phyloP scores from a whole-genome alignment of 2,113 vertebrate species.

The Tilapia sparmanii region DNA sequence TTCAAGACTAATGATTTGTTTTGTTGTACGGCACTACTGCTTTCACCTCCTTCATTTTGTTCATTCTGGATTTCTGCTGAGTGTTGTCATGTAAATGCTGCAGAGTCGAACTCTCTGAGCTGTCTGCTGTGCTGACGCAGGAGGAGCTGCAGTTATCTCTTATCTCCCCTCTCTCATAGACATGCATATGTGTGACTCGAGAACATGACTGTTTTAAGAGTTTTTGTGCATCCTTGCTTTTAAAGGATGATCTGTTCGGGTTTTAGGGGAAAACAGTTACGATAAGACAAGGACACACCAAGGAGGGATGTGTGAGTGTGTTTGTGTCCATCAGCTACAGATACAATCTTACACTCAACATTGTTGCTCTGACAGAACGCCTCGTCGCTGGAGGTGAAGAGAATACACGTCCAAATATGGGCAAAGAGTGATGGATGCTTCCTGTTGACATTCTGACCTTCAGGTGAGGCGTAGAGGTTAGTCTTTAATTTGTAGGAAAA shows the following conservation, averaged over 20 bases:
- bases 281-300: not conserved
- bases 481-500: not conserved
- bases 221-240: not conserved
- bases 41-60: not conserved
- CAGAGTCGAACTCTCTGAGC: not conserved
- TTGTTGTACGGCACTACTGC: not conserved
- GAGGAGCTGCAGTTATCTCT: not conserved
- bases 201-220: not conserved
- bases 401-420: not conserved
- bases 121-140: not conserved
- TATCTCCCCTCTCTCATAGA: not conserved
- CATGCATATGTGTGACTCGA: not conserved
- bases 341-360: conserved; percentile 25
- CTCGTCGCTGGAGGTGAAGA: not conserved
- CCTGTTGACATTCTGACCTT: conserved; percentile 7
- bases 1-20: not conserved
- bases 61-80: not conserved
- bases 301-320: not conserved
- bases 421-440: not conserved
- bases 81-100: not conserved
- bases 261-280: not conserved
- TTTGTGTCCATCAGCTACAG: not conserved
- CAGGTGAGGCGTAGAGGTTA: not conserved
- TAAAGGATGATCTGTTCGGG: not conserved
- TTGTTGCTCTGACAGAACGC: not conserved